These are phyloP conservation scores for Halotydeus destructor DNA, from an alignment of 1,140 invertebrate species.

Conservation along the genomic window DNA sequence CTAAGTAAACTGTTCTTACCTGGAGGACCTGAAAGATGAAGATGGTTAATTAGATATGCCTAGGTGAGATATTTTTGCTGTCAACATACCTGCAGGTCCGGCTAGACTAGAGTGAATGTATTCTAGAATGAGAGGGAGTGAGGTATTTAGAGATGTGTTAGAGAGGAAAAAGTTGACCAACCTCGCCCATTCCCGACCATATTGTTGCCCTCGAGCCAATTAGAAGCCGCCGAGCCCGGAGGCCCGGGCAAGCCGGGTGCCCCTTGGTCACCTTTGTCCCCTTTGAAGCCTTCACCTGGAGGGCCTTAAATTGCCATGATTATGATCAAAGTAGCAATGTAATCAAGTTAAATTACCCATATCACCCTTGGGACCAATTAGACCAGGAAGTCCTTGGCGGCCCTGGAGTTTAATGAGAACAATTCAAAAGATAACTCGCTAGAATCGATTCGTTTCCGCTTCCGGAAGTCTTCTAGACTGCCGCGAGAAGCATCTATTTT, in stretches of 20 bases:
- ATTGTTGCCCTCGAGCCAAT: constrained; percentile 1
- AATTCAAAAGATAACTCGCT: too few species aligned
- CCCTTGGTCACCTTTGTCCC: constrained; percentile 8
- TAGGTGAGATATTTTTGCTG: constrained; percentile 2
- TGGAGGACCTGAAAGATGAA: neutral
- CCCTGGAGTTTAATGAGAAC: too few species aligned
- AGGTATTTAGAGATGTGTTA: neutral
- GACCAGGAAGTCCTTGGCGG: too few species aligned
- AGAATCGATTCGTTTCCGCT: too few species aligned
- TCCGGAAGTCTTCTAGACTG: too few species aligned
- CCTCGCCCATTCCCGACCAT: neutral
- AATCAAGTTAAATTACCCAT: too few species aligned
- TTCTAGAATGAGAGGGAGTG: neutral
- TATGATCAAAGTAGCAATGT: too few species aligned
- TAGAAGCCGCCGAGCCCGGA: constrained; percentile 11
- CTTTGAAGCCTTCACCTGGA: too few species aligned
- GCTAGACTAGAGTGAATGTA: neutral
- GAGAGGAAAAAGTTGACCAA: neutral
- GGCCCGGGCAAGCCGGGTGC: constrained; percentile 11
- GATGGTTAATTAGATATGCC: constrained; percentile 1
- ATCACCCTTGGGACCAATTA: too few species aligned
- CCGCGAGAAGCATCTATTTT: too few species aligned
- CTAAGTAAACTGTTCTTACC: neutral
- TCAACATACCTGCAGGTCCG: neutral
- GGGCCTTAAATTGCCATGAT: too few species aligned